Percentiles rank a stretch among this genome's conserved stretches.
phyloP scores from a whole-genome alignment of 2,888 invertebrate species.

The Spialia ferax region DNA sequence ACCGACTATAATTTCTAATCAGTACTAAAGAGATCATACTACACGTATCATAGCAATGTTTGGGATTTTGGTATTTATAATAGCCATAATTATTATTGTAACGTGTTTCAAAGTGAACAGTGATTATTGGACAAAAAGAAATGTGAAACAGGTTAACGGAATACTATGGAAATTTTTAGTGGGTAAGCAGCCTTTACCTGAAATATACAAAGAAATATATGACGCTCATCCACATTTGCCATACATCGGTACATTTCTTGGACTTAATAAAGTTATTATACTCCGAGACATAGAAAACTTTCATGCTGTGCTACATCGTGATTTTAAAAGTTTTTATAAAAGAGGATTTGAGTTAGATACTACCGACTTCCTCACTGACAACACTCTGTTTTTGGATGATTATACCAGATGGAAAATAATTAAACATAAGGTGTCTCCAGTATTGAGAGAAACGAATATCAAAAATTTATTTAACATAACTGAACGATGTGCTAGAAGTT shows the following conservation, averaged over 20 bases:
- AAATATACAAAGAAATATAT: constrained; percentile 43
- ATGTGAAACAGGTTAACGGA: constrained; percentile 41
- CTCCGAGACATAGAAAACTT: constrained; percentile 59
- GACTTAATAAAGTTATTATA: constrained; percentile 50
- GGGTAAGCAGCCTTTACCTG: constrained; percentile 40
- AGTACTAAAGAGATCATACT: not conserved
- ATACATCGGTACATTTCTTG: constrained; percentile 41
- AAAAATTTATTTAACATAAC: constrained; percentile 71
- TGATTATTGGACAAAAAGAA: constrained; percentile 45
- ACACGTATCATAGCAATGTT: not conserved
- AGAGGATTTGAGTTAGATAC: constrained; percentile 57
- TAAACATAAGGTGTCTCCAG: constrained; percentile 66
- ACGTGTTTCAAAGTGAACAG: not conserved
- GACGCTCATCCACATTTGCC: constrained; percentile 36
- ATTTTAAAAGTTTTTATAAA: constrained; percentile 60
- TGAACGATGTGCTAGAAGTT: constrained; percentile 65
- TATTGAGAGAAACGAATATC: constrained; percentile 68
- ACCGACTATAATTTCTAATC: too few relatives aligned
- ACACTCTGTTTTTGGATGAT: constrained; percentile 58
- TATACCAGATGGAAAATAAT: constrained; percentile 69
- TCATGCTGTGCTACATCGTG: constrained; percentile 55
- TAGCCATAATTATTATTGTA: not conserved
- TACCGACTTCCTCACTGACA: constrained; percentile 59
- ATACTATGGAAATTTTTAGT: constrained; percentile 40
- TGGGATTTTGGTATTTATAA: not conserved